Base-by-base conservation (phyloP, 2,797 vertebrate species). In the Hirundo rustica region DNA sequence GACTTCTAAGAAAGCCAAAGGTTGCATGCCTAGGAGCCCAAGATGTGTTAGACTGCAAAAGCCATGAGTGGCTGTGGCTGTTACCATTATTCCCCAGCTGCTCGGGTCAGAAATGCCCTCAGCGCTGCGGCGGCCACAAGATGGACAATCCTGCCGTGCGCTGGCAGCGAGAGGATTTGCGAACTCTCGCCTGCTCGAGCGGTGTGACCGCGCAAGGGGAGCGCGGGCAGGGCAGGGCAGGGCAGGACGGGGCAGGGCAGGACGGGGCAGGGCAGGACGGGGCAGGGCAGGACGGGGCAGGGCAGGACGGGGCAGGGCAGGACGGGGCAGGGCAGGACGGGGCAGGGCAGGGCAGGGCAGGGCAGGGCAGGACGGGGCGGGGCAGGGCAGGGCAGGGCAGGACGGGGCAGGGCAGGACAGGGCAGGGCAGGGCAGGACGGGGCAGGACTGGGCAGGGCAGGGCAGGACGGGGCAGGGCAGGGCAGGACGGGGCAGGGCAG, bases 331-430 rank as follows among this genome's bases (percentile, higher is more conserved):
- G 13, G 40, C 22, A 1, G 68, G 21, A 29, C n/a, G 25, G 22
- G 18, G 30, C 20, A 3, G 61, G 20, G 40, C 13, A 3, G 8
- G 6, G 29, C 29, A 4, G 12, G 18, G 11, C 36, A 8, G 34
- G 11, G 22, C 34, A 4, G 9, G 2, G 32, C 21, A 5, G 19
- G 1, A 20, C 9, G 1, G n/a, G 6, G 55, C 55, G 11, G 10
- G 10, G 9, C 55, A 11, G 5, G 9, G 13, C 55, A 1, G 58
- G 6, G 26, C 25, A 5, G 26, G 10, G 7, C 58, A 3, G 36
- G 11, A 58, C 13, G 8, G 29, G 10, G 40, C 40, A 10, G 51
- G 10, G 50, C 22, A 13, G n/a, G n/a, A n/a, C 42, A 17, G 16
- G 42, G 13, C 44, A 8, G 44, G 21, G 45, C 20, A 22, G 45